Evolutionary conservation across 2,888 invertebrate genomes (phyloP).

Genomic region (Cenopis cana): DNA sequence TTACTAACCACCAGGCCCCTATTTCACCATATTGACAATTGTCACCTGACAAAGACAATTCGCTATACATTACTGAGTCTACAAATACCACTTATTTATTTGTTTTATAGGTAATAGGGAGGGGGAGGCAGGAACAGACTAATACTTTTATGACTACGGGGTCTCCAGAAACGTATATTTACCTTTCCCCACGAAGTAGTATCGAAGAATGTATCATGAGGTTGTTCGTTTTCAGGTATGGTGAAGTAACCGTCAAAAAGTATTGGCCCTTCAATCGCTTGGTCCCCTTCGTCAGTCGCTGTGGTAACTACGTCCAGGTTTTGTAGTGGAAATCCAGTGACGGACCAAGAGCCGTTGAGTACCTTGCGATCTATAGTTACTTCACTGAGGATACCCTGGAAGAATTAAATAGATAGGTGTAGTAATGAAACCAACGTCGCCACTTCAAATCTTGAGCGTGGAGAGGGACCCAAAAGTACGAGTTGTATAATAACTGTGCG

Average conservation of each 20-base stretch:
- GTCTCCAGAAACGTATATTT: too few species aligned
- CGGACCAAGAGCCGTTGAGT: conserved; percentile 86
- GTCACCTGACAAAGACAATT: too few species aligned
- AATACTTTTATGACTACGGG: too few species aligned
- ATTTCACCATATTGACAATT: too few species aligned
- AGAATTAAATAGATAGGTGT: background rate
- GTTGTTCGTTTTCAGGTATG: conserved; percentile 69
- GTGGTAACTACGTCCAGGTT: conserved; percentile 53
- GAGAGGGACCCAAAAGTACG: too few species aligned
- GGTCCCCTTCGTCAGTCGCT: conserved; percentile 19
- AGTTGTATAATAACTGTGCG: too few species aligned
- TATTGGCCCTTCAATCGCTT: conserved; percentile 73
- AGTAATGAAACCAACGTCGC: background rate
- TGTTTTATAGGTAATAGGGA: too few species aligned
- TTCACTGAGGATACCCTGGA: conserved; percentile 85
- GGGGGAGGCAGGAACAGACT: too few species aligned
- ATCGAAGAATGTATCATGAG: conserved; percentile 91
- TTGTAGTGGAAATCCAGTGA: conserved; percentile 85
- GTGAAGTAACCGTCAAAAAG: conserved; percentile 82
- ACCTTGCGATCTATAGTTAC: conserved; percentile 80
- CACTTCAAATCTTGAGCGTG: too few species aligned
- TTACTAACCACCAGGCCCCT: too few species aligned
- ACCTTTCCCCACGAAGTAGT: conserved; percentile 93
- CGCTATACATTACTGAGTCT: too few species aligned
- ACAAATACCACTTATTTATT: too few species aligned